Evolutionary conservation across 1,140 invertebrate genomes (phyloP).

Genomic region (Chlorops oryzae): DNA sequence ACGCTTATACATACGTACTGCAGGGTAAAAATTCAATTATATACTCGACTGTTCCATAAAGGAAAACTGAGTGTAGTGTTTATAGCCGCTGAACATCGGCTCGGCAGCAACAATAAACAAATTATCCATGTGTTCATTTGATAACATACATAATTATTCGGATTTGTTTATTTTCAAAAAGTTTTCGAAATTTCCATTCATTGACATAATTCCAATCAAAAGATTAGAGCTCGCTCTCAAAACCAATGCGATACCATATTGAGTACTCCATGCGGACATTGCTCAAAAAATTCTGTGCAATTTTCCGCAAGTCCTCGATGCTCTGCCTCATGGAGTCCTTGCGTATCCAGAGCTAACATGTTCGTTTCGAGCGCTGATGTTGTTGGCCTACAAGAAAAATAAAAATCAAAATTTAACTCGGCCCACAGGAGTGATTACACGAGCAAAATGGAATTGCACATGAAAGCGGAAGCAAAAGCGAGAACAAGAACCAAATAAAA

Average conservation of each 20-base stretch:
- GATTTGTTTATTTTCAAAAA: too few species aligned
- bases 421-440: slow-evolving; percentile 14
- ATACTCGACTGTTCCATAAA: too few species aligned
- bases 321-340: neutral
- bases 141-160: too few species aligned
- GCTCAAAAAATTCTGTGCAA: slow-evolving; percentile 11
- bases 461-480: neutral
- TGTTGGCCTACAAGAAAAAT: slow-evolving; percentile 37
- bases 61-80: too few species aligned
- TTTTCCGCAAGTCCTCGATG: neutral
- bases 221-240: too few species aligned
- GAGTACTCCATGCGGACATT: slow-evolving; percentile 16
- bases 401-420: slow-evolving; percentile 42
- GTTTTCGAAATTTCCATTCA: too few species aligned
- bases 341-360: neutral
- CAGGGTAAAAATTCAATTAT: too few species aligned
- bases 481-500: neutral
- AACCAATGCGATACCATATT: slow-evolving; percentile 14
- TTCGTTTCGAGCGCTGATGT: slow-evolving; percentile 9
- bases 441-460: neutral
- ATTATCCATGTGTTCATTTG: too few species aligned
- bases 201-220: too few species aligned
- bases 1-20: too few species aligned
- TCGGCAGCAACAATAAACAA: too few species aligned
- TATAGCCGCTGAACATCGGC: too few species aligned